phyloP scores from a whole-genome alignment of 2,113 vertebrate species.

The Oreochromis tanganicae region DNA sequence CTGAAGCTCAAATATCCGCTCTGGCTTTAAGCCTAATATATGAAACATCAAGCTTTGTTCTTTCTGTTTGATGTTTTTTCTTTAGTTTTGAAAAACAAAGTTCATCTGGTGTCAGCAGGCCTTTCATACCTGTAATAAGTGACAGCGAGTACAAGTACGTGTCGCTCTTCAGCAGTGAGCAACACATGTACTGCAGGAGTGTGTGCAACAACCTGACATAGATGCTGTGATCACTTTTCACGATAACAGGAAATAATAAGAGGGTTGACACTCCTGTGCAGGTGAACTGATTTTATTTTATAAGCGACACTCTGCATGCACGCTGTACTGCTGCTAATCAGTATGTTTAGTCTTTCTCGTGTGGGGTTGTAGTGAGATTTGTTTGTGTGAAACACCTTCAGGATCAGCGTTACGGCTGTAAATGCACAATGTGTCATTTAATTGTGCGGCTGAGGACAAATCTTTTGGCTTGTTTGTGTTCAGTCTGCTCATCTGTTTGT shows the following conservation, averaged over 20 bases:
- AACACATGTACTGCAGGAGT: not conserved
- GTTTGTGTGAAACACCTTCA: not conserved
- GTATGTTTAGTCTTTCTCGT: not conserved
- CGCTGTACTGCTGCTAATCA: not conserved
- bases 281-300: not conserved
- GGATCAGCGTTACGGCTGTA: not conserved
- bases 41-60: not conserved
- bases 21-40: not conserved
- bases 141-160: not conserved
- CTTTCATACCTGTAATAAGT: not conserved
- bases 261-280: not conserved
- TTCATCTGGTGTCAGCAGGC: not conserved
- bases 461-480: not conserved
- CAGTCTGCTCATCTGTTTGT: conserved; percentile 3
- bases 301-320: not conserved
- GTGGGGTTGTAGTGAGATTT: not conserved
- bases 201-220: not conserved
- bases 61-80: not conserved
- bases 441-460: not conserved
- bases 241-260: not conserved
- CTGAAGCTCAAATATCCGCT: not conserved
- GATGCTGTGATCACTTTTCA: not conserved
- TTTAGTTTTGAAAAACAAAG: not conserved
- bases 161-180: not conserved
- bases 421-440: not conserved